Base-by-base conservation (phyloP, 2,888 invertebrate species). In the Pilophorus perplexus region DNA sequence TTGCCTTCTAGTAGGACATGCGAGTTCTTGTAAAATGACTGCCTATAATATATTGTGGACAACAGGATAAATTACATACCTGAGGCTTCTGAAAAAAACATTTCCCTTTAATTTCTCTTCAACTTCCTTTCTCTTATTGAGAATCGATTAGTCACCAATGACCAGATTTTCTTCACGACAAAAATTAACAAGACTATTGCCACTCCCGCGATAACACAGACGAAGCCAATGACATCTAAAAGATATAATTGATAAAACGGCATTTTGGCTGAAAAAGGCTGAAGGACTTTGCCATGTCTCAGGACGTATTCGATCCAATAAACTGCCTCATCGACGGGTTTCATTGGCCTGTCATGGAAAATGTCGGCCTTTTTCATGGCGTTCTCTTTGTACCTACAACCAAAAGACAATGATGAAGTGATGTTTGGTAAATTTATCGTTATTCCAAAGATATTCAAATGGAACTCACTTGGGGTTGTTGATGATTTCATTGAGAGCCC, bases 301-400 rank as follows among this genome's bases (percentile, higher is more conserved):
- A 83, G 75, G 0, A 85, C 82, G 71, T 85, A 84, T 74, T 86
- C 85, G 57, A 83, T 80, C 85, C 85, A 86, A 75, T 83, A 85
- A 0, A 84, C 76, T 0, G 83, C 83, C 27, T 81, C 82, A 27
- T 85, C 83, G 67, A 85, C 71, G 0, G 85, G 82, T 16, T 79
- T 78, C 73, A 80, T 74, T 0, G 82, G 83, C 27, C 85, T 78
- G 72, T 85, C 85, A n/a, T 70, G 69, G 67, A 72, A 73, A 12
- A 69, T 28, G 10, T 55, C 60, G 1, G 72, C 71, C 27, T 72
- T 42, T n/a, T 40, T 48, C 48, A 67, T 48, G 1, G 69, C 70
- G 23, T 69, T 71, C 44, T 69, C 50, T 28, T 57, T 65, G 69
- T 72, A 74, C 6, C 68, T 68, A 37, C 10, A 55, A 28, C n/a